phyloP scores from a whole-genome alignment of 2,797 vertebrate genomes.

The Rallus crepitans region DNA sequence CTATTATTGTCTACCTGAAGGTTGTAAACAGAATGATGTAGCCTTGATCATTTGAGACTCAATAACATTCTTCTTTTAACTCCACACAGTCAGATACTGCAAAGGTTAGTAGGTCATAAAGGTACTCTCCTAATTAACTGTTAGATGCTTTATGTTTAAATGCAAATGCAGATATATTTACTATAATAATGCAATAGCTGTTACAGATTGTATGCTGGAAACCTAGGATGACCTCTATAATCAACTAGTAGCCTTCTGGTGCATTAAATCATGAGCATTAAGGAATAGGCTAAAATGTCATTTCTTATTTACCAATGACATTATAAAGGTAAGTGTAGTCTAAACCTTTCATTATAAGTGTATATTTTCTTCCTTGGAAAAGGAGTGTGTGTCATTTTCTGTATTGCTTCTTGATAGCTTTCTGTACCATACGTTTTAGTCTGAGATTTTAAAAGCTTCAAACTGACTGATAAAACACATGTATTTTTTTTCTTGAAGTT shows the following conservation, averaged over 20 bases:
- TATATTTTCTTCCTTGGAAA: background rate
- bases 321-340: constrained; percentile 5
- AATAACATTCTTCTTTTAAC: background rate
- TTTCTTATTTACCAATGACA: background rate
- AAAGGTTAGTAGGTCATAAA: background rate
- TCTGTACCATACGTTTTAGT: background rate
- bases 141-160: background rate
- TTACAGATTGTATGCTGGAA: background rate
- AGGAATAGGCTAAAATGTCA: background rate
- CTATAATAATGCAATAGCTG: background rate
- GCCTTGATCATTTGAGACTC: background rate
- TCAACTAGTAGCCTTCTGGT: background rate
- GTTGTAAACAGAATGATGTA: background rate
- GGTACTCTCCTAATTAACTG: background rate
- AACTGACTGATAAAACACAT: background rate
- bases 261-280: background rate
- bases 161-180: background rate
- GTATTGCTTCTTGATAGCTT: background rate
- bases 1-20: background rate
- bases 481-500: too few species aligned
- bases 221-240: background rate
- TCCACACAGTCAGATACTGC: background rate
- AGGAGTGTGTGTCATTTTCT: background rate
- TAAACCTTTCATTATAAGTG: background rate
- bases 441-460: background rate